These are phyloP conservation scores for Gambusia yucatana DNA, from an alignment of 2,797 vertebrate species.

Conservation along the genomic window DNA sequence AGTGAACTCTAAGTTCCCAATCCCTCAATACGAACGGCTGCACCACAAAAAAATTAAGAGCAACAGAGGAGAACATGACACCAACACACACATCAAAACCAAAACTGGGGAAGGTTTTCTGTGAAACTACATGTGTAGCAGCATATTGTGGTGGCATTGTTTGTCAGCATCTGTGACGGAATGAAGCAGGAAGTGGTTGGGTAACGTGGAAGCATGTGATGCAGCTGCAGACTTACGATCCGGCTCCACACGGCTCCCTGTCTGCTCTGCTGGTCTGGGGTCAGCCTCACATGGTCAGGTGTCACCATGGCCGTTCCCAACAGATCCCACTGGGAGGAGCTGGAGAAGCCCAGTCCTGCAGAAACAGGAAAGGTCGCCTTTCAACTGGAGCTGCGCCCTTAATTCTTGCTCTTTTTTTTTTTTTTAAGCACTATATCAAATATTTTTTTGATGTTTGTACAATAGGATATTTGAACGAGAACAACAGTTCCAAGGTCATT, in stretches of 20 bases:
- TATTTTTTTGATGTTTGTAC: background rate
- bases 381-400: background rate
- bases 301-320: constrained; percentile 91
- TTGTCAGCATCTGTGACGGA: background rate
- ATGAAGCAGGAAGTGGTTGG: constrained; percentile 7
- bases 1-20: constrained; percentile 94
- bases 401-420: background rate
- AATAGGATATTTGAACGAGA: background rate
- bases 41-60: constrained; percentile 3
- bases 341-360: constrained; percentile 90
- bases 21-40: constrained; percentile 90
- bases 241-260: constrained; percentile 95
- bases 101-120: background rate
- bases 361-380: background rate
- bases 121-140: background rate
- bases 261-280: constrained; percentile 92
- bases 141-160: background rate
- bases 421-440: background rate
- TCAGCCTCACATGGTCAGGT: constrained; percentile 89
- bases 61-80: background rate
- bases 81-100: background rate
- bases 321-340: constrained; percentile 91
- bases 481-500: background rate
- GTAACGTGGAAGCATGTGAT: background rate
- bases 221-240: constrained; percentile 82